These are phyloP conservation scores for Acanthacorydalis orientalis DNA, from an alignment of 2,888 invertebrate species.

Conservation along the genomic window DNA sequence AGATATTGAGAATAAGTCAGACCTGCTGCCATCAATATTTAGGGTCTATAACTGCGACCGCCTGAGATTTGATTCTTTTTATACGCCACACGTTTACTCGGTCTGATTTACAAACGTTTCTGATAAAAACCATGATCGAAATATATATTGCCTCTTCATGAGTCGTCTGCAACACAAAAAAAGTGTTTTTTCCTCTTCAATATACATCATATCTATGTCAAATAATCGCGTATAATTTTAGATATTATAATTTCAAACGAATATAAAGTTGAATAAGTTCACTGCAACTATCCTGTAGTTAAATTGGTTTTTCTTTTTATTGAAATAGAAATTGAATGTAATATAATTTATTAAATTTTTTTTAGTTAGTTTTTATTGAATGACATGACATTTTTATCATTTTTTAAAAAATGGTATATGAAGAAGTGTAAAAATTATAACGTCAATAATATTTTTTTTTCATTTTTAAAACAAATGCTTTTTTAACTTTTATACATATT, in stretches of 20 bases:
- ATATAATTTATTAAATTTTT: no score
- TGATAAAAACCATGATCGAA: neutral
- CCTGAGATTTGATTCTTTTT: conserved; percentile 19
- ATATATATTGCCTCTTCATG: neutral
- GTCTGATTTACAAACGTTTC: conserved; percentile 12
- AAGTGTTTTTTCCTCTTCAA: neutral
- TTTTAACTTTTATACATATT: no score
- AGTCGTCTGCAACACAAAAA: neutral
- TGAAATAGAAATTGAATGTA: no score
- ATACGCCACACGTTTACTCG: conserved; percentile 16
- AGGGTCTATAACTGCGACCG: conserved; percentile 17
- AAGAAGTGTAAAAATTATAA: no score
- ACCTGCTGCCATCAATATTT: conserved; percentile 17
- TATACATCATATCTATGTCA: neutral
- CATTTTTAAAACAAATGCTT: no score
- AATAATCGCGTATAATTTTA: no score
- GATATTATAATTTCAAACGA: no score
- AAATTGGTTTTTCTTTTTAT: neutral
- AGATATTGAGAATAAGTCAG: conserved; percentile 9
- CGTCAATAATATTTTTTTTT: no score
- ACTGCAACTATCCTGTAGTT: neutral
- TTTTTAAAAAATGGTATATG: no score
- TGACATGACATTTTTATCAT: no score
- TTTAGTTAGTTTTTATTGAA: no score
- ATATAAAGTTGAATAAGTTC: no score